Percentiles rank a stretch among this genome's conserved stretches.
These are phyloP conservation scores for Zootoca vivipara DNA, from an alignment of 2,113 vertebrate genomes.

Conservation along the genomic window DNA sequence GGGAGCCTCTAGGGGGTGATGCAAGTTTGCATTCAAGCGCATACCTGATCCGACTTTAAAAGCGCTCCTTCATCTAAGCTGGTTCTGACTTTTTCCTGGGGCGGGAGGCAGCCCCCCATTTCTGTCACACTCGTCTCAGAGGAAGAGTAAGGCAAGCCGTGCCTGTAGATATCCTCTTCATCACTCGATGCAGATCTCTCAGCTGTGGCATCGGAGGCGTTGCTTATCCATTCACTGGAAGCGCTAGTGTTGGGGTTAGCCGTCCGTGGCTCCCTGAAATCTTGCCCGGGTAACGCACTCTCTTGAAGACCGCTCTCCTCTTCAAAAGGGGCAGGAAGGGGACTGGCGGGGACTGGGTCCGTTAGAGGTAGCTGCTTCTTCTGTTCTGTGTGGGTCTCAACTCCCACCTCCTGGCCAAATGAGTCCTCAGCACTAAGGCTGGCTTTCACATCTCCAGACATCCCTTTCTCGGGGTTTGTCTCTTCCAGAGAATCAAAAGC, in stretches of 20 bases:
- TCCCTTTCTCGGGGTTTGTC: conserved; percentile 12
- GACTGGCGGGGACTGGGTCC: neutral
- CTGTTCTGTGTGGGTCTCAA: neutral
- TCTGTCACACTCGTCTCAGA: conserved; percentile 75
- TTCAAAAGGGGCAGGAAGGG: neutral
- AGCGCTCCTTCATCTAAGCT: conserved; percentile 70
- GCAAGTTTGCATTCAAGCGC: conserved; percentile 6
- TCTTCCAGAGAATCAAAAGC: conserved; percentile 34
- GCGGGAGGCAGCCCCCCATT: conserved; percentile 41
- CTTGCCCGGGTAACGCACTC: neutral
- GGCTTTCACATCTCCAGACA: conserved; percentile 25
- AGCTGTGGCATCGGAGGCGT: neutral
- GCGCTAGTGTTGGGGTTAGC: neutral
- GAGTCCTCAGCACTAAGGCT: conserved; percentile 14
- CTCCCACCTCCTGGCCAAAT: neutral
- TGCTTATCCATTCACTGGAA: conserved; percentile 34
- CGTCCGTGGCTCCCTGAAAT: conserved; percentile 21
- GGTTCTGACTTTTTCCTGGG: conserved; percentile 68
- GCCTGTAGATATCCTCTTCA: conserved; percentile 93
- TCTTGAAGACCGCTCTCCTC: conserved; percentile 8
- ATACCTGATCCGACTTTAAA: conserved; percentile 86
- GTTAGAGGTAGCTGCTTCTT: conserved; percentile 13
- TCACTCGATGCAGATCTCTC: conserved; percentile 84
- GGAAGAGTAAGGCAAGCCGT: conserved; percentile 74
- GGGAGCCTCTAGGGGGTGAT: neutral